Percentiles rank a stretch among this genome's conserved stretches.
Evolutionary conservation across 2,797 vertebrate genomes (phyloP).

Genomic region (Microtus obscurus): DNA sequence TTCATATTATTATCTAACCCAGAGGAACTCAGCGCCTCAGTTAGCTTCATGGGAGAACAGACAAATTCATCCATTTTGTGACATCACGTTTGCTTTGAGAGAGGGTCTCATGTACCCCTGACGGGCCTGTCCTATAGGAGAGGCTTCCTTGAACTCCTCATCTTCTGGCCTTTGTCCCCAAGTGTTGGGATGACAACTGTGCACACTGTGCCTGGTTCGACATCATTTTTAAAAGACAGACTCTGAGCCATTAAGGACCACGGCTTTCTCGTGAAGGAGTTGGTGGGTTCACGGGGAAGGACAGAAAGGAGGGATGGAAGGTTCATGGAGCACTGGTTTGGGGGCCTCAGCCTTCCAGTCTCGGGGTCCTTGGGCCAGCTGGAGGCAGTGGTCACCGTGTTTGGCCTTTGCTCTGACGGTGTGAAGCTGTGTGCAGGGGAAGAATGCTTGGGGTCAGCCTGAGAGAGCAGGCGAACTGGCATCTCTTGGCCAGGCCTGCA

Average conservation of each 20-base stretch:
- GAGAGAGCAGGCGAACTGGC: background rate
- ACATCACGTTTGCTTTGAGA: slow-evolving; percentile 41
- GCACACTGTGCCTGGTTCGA: background rate
- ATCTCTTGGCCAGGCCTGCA: background rate
- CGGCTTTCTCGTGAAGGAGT: slow-evolving; percentile 29
- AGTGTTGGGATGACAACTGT: background rate
- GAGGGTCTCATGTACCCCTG: background rate
- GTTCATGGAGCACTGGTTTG: background rate
- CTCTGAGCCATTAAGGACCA: slow-evolving; percentile 71
- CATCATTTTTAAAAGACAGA: slow-evolving; percentile 16
- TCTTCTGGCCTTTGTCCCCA: too few relatives aligned
- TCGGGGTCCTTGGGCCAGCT: background rate
- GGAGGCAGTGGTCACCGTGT: background rate
- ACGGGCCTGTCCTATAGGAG: background rate
- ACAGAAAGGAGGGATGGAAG: background rate
- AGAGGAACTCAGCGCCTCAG: slow-evolving; percentile 78
- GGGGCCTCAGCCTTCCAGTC: background rate
- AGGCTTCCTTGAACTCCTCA: background rate
- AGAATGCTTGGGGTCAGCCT: background rate
- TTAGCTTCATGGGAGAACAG: slow-evolving; percentile 79
- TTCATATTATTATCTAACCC: slow-evolving; percentile 72
- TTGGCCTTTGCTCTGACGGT: background rate
- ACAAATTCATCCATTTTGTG: slow-evolving; percentile 82
- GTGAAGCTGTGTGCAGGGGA: background rate
- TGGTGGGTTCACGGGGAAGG: background rate